Evolutionary conservation across 2,888 invertebrate genomes (phyloP).

Genomic region (Volucella bombylans): DNA sequence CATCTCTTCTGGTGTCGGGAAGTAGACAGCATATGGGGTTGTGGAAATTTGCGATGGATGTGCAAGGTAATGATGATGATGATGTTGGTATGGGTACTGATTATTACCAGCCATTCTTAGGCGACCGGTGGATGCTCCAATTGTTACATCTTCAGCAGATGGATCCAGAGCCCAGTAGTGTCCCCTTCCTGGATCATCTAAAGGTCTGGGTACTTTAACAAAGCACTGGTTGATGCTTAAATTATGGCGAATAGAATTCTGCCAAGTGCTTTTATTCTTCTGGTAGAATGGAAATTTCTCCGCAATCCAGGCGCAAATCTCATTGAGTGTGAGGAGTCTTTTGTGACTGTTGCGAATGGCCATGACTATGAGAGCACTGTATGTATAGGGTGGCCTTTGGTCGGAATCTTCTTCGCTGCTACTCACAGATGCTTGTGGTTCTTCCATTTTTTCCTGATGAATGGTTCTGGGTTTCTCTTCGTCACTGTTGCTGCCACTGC

Average conservation of each 20-base stretch:
- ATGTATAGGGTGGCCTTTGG: conserved; percentile 92
- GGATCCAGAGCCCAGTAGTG: conserved; percentile 99
- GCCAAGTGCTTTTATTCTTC: conserved; percentile 98
- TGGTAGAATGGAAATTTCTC: conserved; percentile 97
- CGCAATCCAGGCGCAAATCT: conserved; percentile 99
- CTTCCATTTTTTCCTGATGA: background rate
- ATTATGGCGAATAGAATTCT: conserved; percentile 89
- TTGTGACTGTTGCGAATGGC: conserved; percentile 96
- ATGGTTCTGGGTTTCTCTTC: background rate
- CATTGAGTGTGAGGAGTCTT: conserved; percentile 94
- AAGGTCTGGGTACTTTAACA: conserved; percentile 95
- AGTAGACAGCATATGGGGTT: conserved; percentile 77
- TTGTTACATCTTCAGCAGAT: conserved; percentile 96
- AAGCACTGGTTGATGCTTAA: conserved; percentile 93
- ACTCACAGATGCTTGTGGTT: background rate
- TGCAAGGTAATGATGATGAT: conserved; percentile 49
- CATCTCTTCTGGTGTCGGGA: conserved; percentile 76
- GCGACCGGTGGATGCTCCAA: conserved; percentile 98
- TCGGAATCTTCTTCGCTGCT: conserved; percentile 30
- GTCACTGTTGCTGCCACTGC: conserved; percentile 12
- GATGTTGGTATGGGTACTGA: conserved; percentile 76
- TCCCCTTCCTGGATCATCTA: conserved; percentile 99
- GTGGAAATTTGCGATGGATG: conserved; percentile 51
- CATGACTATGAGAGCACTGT: conserved; percentile 99
- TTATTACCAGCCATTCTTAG: conserved; percentile 83